Evolutionary conservation across 2,797 vertebrate species (phyloP).

Genomic region (Phalloptychus januarius): DNA sequence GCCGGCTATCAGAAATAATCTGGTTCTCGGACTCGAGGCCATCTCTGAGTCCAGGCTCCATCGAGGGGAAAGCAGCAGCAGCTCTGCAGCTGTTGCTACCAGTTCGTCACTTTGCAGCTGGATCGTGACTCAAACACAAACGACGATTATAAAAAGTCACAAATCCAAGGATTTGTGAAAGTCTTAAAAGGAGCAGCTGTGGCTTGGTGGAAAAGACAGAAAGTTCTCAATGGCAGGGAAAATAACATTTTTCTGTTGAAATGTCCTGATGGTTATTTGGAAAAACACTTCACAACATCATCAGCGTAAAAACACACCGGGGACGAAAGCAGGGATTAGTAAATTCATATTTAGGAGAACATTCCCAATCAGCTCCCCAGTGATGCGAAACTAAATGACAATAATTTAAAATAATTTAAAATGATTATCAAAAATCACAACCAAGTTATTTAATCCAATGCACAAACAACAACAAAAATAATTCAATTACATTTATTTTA

Average conservation of each 20-base stretch:
- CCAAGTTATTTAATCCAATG: not conserved
- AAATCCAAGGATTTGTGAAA: not conserved
- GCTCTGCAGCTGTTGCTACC: constrained; percentile 4
- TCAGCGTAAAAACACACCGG: not conserved
- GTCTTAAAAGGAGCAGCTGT: constrained; percentile 1
- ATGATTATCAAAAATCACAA: not conserved
- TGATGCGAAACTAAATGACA: not conserved
- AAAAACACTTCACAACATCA: not conserved
- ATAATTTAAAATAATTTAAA: not conserved
- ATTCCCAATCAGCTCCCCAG: not conserved
- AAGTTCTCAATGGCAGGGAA: not conserved
- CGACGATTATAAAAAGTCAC: not conserved
- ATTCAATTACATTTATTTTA: not conserved
- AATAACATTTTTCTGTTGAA: not conserved
- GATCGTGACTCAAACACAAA: not conserved
- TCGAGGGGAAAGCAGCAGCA: not conserved
- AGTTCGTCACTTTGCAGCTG: not conserved
- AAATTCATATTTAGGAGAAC: not conserved
- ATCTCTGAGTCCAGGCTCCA: not conserved
- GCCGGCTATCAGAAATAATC: not conserved
- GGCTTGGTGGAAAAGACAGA: constrained; percentile 2
- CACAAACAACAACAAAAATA: not conserved
- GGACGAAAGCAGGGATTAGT: not conserved
- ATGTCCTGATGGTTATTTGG: not conserved
- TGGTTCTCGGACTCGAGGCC: not conserved